A percentile compares a stretch with the other conserved stretches of the same genome.
Evolutionary conservation across 2,797 vertebrate species (phyloP).

Genomic region (Pipistrellus nathusii): DNA sequence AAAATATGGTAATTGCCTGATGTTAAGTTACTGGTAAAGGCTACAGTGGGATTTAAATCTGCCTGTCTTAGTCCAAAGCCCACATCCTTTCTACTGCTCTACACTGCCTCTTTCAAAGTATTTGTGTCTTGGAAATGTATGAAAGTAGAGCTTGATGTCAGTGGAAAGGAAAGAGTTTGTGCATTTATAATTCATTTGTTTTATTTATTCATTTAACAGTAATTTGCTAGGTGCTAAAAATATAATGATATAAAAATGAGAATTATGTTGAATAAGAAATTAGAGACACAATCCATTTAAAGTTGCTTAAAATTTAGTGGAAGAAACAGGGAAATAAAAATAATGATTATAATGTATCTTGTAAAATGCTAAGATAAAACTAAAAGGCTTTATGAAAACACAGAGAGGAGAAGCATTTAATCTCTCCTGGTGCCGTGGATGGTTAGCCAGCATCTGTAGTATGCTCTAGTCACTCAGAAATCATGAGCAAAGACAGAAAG

Average conservation of each 20-base stretch:
- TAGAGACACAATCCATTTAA: not conserved
- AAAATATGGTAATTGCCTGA: constrained; percentile 16
- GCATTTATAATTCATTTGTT: constrained; percentile 1
- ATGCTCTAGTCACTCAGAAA: not conserved
- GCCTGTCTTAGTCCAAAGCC: not conserved
- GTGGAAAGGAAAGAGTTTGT: not conserved
- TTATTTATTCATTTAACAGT: constrained; percentile 20
- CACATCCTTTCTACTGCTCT: not conserved
- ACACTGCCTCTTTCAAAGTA: not conserved
- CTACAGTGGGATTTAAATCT: not conserved
- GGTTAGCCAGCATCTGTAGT: not conserved
- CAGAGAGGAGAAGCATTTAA: not conserved
- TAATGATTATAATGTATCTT: constrained; percentile 12
- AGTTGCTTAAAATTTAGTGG: constrained; percentile 52
- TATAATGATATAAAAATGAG: constrained; percentile 25
- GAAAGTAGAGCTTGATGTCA: constrained; percentile 11
- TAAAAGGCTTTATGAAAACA: not conserved
- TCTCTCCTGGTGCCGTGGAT: not conserved
- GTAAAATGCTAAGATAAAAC: constrained; percentile 42
- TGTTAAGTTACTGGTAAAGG: not conserved
- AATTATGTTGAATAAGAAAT: constrained; percentile 1
- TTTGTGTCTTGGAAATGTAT: constrained; percentile 34
- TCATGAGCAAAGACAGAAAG: not conserved
- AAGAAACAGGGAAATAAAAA: not conserved
- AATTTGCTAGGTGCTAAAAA: not conserved